Evolutionary conservation across 1,140 invertebrate species (phyloP).

Genomic region (Berghia stephanieae): DNA sequence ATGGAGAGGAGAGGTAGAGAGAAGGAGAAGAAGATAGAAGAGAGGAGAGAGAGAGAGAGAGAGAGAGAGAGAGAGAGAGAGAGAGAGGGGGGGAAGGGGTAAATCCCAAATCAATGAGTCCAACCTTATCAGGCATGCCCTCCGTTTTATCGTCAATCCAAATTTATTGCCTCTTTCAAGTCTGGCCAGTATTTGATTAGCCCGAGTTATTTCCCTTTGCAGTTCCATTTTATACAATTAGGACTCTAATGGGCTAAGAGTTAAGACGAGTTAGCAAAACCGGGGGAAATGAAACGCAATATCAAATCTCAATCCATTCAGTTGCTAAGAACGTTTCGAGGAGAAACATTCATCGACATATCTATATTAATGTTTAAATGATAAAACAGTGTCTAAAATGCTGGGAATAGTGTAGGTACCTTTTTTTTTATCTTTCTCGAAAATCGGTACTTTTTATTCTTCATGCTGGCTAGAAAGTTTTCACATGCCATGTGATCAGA

Average conservation of each 20-base stretch:
- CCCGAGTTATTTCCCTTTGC: background rate
- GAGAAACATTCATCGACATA: background rate
- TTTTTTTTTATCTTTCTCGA: too few relatives aligned
- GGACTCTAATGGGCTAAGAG: background rate
- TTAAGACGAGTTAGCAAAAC: background rate
- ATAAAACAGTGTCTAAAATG: too few relatives aligned
- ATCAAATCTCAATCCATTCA: background rate
- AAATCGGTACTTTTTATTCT: too few relatives aligned
- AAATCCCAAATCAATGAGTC: background rate
- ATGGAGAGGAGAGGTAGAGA: too few relatives aligned
- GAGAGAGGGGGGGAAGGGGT: background rate
- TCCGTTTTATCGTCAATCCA: too few relatives aligned
- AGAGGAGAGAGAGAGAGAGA: background rate
- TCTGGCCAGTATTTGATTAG: background rate
- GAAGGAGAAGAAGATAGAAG: too few relatives aligned
- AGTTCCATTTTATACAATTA: background rate
- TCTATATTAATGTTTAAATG: too few relatives aligned
- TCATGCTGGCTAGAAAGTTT: too few relatives aligned
- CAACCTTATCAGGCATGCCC: too few relatives aligned
- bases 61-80: conserved; percentile 10
- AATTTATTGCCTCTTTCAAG: background rate
- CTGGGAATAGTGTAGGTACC: too few relatives aligned
- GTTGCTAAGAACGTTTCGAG: background rate
- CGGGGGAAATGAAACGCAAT: background rate
- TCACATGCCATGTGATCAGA: too few relatives aligned